Base-by-base conservation (phyloP, 2,113 vertebrate species). In the Pseudorhombus dupliciocellatus region DNA sequence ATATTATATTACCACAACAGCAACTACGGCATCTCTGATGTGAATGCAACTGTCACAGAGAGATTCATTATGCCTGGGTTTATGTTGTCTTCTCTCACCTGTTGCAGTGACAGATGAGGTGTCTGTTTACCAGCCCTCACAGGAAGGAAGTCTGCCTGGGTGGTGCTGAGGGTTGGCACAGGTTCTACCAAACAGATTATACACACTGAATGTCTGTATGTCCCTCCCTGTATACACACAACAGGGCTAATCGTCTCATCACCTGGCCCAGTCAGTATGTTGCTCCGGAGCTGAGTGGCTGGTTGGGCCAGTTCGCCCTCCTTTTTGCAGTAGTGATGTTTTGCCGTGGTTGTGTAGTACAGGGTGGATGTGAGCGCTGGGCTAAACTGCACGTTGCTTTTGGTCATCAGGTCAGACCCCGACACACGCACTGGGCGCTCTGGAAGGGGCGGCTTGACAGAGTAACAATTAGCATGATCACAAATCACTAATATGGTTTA, bases 201-300 rank as follows among this genome's bases (percentile, higher is more conserved):
- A 80, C 16, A 70, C 46, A 50, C 3, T 50, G 7, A 20, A 67
- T 59, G 48, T 34, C 6, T 24, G n/a, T 20, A 53, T 2, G 3
- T 50, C 8, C 2, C 46, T 44, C 24, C 12, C n/a, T 54, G 54
- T 44, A 70, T 40, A 64, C 37, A 68, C 60, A 71, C 40, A 44
- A 77, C 26, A 52, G 25, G 3, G 54, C 14, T 3, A 11, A 37
- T 46, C 42, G 12, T 8, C 37, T 2, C 12, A 54, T 80, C 50
- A 87, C 79, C 85, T 87, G 72, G 55, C 69, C 77, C 62, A 9
- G 2, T 57, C 57, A 87, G 57, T 46, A 76, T 67, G 52, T 74
- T 15, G 26, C 79, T 56, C 0, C 73, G 57, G 1, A 64, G 53
- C 20, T 66, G 79, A 5, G 16, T 56, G 30, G n/a, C 30, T 12